A percentile compares a stretch with the other conserved stretches of the same genome.
These are phyloP conservation scores for Lasioglossum malachurum DNA, from an alignment of 2,888 invertebrate species.

Conservation along the genomic window DNA sequence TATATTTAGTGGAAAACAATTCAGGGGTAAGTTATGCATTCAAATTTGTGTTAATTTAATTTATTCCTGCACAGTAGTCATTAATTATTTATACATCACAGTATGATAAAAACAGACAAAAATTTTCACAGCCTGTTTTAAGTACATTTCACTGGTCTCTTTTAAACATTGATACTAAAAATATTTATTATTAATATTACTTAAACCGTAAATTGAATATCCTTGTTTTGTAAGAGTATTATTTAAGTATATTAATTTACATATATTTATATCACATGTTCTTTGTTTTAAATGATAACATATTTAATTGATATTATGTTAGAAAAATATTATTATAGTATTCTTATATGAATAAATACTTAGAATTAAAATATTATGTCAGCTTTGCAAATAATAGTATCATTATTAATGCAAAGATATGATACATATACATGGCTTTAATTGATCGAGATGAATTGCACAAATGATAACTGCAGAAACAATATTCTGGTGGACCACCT, in stretches of 20 bases:
- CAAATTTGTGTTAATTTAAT: constrained; percentile 27
- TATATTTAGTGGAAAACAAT: constrained; percentile 96
- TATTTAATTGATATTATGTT: background rate
- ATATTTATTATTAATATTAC: background rate
- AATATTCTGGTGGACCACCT: constrained; percentile 88
- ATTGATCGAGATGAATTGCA: constrained; percentile 87
- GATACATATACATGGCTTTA: constrained; percentile 77
- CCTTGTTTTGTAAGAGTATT: background rate
- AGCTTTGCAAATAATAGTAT: constrained; percentile 38
- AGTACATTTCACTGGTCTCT: constrained; percentile 24
- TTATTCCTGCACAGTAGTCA: constrained; percentile 8
- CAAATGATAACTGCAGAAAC: constrained; percentile 91
- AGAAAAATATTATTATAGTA: constrained; percentile 10
- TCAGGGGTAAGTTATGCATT: constrained; percentile 90
- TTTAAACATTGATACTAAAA: constrained; percentile 3
- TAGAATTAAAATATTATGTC: constrained; percentile 37
- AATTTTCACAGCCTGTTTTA: constrained; percentile 40
- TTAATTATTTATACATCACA: constrained; percentile 28
- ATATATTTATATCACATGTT: constrained; percentile 15
- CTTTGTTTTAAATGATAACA: constrained; percentile 15
- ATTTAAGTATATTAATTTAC: constrained; percentile 18
- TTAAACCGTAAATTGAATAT: background rate
- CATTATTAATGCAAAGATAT: constrained; percentile 32
- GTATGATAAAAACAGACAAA: constrained; percentile 22
- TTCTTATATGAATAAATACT: constrained; percentile 28